Evolutionary conservation across 2,113 vertebrate species (phyloP), one percentile per base, ranked within the genome.

Genomic region (Gambusia affinis): DNA sequence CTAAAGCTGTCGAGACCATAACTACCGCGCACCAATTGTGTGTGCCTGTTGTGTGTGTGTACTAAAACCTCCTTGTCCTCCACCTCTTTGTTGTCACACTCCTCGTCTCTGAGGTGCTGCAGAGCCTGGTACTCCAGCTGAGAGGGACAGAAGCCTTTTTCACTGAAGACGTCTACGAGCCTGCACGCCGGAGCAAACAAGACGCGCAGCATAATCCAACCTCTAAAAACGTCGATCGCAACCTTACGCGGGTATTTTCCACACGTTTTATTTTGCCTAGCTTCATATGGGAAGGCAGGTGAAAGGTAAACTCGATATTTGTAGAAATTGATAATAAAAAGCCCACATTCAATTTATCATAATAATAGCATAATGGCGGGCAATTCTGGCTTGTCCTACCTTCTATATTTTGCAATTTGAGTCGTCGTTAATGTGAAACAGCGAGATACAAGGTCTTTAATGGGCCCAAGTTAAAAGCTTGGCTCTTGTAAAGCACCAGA

Each of bases 1-100:
- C 94, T 92, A 92, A 94, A 94, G 88, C 94, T 93, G 93, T 93
- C 92, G 89, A 89, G 81, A 83, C 84, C 89, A 90, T 94, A 94
- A 94, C 91, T 89, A 92, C 86, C 67, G 35, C 78, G 78, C 79
- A 70, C 80, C 68, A 71, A 78, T 64, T 82, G 65, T 73, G 65
- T 73, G 70, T 76, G 64, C 42, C 47, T 60, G 76, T 83, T 69
- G 54, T 27, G 39, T 54, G 64, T 54, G 60, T 60, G n/a, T 75
- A 54, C 82, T 90, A 89, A 90, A 87, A 83, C 80, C 88, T 85
- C 78, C 88, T 83, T 86, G 86, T 89, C 88, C 87, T 89, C 85
- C 75, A 60, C 83, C 77, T 88, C 83, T 87, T 91, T 90, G 89
- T 89, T 90, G 90, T 89, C 87, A 90, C 84, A 85, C 88, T 87